Evolutionary conservation across 2,113 vertebrate species (phyloP).

Genomic region (Sturnus vulgaris): DNA sequence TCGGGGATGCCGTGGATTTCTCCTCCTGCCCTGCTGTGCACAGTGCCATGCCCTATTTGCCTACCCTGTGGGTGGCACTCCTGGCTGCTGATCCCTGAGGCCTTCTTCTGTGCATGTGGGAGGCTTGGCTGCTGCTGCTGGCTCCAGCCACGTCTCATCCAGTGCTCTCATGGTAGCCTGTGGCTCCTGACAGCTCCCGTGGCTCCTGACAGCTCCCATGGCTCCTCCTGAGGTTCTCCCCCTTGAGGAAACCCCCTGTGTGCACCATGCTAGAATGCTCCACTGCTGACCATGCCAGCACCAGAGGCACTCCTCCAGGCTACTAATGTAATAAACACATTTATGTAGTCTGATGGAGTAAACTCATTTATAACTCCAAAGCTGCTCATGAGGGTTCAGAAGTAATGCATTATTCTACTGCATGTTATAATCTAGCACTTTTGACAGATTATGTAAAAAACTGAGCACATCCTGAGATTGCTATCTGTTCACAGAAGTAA

Average conservation of each 20-base stretch:
- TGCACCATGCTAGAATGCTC: not conserved
- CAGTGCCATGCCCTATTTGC: not conserved
- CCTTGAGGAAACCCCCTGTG: not conserved
- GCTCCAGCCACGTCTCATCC: not conserved
- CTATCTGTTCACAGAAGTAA: not conserved
- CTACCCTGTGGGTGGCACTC: not conserved
- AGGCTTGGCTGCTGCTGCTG: not conserved
- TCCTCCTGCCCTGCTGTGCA: not conserved
- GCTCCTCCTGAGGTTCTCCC: not conserved
- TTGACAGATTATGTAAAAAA: not conserved
- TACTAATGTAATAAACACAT: not conserved
- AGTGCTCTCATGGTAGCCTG: not conserved
- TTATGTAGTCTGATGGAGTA: not conserved
- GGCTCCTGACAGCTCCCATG: not conserved
- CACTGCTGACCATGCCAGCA: not conserved
- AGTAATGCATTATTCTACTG: not conserved
- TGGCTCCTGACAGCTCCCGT: not conserved
- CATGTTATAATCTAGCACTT: not conserved
- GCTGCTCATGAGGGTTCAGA: not conserved
- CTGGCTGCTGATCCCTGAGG: not conserved
- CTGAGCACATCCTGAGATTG: not conserved
- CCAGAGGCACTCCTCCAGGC: too few relatives aligned
- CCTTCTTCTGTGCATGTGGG: rapidly evolving
- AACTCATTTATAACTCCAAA: not conserved
- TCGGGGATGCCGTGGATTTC: rapidly evolving